Evolutionary conservation across 2,797 vertebrate genomes (phyloP), one percentile per base, ranked within the genome.

Genomic region (Leptodactylus fallax): DNA sequence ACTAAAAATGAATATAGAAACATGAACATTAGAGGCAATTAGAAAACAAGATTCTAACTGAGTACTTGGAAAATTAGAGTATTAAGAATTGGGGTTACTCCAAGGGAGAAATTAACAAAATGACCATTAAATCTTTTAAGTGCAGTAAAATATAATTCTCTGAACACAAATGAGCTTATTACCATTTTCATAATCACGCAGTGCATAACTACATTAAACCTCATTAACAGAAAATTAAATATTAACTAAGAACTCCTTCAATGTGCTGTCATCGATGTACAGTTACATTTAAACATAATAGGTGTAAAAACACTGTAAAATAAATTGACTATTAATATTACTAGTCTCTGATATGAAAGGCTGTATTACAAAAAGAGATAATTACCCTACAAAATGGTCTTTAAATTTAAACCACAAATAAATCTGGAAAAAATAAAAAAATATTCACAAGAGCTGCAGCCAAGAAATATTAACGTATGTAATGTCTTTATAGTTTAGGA

Each of bases 201-300:
- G 74, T 81, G 53, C 36, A 74, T 81, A 81, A 71, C 78, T 74
- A 60, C 79, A 87, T 81, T 81, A 87, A 76, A 58, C 47, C 53
- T 63, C 81, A 87, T 87, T 87, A 87, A 81, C 53, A 61, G 53
- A 87, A 87, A 81, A 87, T 78, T n/a, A 79, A 65, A 78, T 86
- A 78, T 87, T 81, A 87, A 72, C 65, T 61, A 87, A 72, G 79
- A 16, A 47, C 13, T 87, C 21, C 13, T 71, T 72, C 65, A 61
- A 74, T 81, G 67, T 74, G 67, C 36, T 60, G 72, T 74, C 85
- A 72, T 81, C 36, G 65, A 47, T 21, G 19, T 55, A 79, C 25
- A 21, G 16, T 69, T 45, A 53, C 55, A 58, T 80, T 81, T 87
- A 72, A 58, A 16, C 45, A 23, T 72, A 87, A 81, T 58, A 72